Percentiles rank a stretch among this genome's conserved stretches.
Evolutionary conservation across 35 echinoderm and acorn worm genomes (phyloP).

Genomic region (Patiria miniata): DNA sequence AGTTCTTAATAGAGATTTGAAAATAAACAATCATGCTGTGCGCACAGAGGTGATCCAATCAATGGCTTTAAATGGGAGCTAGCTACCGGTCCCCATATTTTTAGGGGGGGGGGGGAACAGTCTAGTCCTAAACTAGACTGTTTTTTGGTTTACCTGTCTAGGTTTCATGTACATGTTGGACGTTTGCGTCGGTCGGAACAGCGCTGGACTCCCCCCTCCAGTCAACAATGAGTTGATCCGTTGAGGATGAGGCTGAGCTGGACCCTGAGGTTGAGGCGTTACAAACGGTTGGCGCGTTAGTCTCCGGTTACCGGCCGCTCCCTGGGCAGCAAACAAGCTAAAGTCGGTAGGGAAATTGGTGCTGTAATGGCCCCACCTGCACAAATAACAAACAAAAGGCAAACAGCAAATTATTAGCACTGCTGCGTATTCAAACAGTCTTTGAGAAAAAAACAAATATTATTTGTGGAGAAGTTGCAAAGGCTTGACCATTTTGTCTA

Average conservation of each 20-base stretch:
- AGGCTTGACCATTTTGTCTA: no score
- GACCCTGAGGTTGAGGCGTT: constrained; percentile 5
- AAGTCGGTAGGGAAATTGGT: constrained; percentile 27
- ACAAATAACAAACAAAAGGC: neutral
- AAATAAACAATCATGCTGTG: no score
- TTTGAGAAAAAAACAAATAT: no score
- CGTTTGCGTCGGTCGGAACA: constrained; percentile 70
- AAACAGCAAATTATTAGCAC: no score
- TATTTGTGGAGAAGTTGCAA: no score
- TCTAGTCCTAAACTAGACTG: no score
- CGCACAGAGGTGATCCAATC: no score
- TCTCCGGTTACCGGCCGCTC: constrained; percentile 21
- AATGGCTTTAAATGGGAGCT: no score
- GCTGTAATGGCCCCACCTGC: constrained; percentile 61
- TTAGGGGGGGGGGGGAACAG: no score
- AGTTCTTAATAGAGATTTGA: no score
- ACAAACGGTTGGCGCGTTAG: constrained; percentile 43
- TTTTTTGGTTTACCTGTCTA: constrained; percentile 80
- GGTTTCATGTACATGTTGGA: constrained; percentile 72
- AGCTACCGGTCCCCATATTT: no score
- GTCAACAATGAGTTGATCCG: constrained; percentile 34
- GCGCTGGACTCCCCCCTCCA: constrained; percentile 33
- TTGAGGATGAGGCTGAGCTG: constrained; percentile 21
- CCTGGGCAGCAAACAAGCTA: constrained; percentile 27
- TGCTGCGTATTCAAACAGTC: no score